Conservation (phyloP, 2,888 invertebrate genomes). For the Baronia brevicornis region DNA sequence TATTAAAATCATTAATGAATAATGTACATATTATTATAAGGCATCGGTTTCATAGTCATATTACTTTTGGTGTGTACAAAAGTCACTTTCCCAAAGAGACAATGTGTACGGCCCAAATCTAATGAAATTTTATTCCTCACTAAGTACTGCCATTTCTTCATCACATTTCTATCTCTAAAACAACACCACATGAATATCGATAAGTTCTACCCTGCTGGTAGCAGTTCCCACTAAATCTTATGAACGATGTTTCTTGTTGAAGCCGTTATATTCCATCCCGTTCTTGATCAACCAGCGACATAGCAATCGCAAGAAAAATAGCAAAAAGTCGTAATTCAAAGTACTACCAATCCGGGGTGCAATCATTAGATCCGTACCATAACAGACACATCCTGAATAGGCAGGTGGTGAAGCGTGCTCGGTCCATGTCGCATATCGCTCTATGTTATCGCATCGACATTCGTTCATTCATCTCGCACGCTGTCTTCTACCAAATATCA, state of each 20-base stretch:
- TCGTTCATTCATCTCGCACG: slow-evolving; percentile 57
- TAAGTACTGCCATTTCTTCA: background rate
- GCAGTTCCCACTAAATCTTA: slow-evolving; percentile 24
- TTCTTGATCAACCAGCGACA: slow-evolving; percentile 44
- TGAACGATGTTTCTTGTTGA: slow-evolving; percentile 34
- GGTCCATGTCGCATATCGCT: slow-evolving; percentile 31
- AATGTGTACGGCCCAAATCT: too few species aligned
- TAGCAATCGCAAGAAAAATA: slow-evolving; percentile 47
- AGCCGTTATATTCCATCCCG: slow-evolving; percentile 66
- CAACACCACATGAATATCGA: slow-evolving; percentile 9
- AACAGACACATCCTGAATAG: slow-evolving; percentile 69
- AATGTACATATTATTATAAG: too few species aligned
- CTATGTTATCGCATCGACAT: slow-evolving; percentile 32
- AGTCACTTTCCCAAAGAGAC: too few species aligned
- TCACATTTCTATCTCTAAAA: slow-evolving; percentile 3
- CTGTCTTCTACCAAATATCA: too few species aligned
- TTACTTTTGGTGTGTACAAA: too few species aligned
- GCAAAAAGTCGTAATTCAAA: slow-evolving; percentile 60
- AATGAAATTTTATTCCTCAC: too few species aligned
- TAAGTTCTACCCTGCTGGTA: slow-evolving; percentile 8
- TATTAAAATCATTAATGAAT: too few species aligned
- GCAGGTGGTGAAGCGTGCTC: slow-evolving; percentile 65
- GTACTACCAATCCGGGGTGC: slow-evolving; percentile 55
- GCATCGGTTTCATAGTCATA: too few species aligned
- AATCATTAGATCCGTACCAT: slow-evolving; percentile 72